Evolutionary conservation across 2,797 vertebrate genomes (phyloP).

Genomic region (Lacerta bilineata): DNA sequence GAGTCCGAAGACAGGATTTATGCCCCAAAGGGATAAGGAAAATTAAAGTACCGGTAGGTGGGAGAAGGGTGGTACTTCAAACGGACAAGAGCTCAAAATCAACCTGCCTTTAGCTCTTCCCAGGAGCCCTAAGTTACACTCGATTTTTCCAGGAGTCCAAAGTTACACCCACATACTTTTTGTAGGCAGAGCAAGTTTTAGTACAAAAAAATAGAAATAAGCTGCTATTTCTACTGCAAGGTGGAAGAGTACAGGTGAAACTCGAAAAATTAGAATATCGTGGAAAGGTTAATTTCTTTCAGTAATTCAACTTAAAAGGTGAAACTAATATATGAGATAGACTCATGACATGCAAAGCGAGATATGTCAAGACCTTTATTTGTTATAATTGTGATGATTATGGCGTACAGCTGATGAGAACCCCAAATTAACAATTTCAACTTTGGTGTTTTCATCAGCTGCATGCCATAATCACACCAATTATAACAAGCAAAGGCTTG

Average conservation of each 20-base stretch:
- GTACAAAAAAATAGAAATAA: background rate
- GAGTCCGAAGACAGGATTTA: constrained; percentile 34
- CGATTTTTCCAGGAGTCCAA: background rate
- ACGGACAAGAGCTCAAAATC: background rate
- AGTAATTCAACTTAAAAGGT: too few relatives aligned
- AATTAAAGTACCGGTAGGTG: background rate
- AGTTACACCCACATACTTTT: background rate
- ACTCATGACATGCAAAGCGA: too few relatives aligned
- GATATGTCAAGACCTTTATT: too few relatives aligned
- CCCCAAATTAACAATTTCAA: too few relatives aligned
- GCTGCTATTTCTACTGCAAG: background rate
- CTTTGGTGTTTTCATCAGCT: too few relatives aligned
- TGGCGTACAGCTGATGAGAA: too few relatives aligned
- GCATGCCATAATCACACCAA: too few relatives aligned
- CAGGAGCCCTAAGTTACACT: background rate
- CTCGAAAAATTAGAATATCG: too few relatives aligned
- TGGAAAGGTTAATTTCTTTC: too few relatives aligned
- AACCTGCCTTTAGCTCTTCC: background rate
- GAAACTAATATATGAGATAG: too few relatives aligned
- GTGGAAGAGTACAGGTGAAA: background rate
- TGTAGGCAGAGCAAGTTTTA: background rate
- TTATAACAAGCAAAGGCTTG: too few relatives aligned
- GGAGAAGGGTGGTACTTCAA: background rate
- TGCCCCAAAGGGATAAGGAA: constrained; percentile 7
- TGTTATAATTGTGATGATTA: too few relatives aligned